phyloP scores from a whole-genome alignment of 2,113 vertebrate genomes.

The Myrmophylax atrothorax region DNA sequence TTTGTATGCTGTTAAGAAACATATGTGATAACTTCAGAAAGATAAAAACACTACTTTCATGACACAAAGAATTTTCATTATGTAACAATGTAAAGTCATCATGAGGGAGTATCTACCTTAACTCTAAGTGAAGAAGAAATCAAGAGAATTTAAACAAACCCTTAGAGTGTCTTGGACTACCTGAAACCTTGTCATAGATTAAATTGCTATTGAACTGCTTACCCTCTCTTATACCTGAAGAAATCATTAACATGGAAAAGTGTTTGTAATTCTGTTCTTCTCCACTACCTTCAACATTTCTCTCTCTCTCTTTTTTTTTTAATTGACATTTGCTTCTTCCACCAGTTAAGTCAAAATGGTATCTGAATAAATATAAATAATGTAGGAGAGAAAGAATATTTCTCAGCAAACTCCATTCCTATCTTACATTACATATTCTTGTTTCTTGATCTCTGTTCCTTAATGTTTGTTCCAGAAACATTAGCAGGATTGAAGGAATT shows the following conservation, averaged over 20 bases:
- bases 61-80: not conserved
- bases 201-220: not conserved
- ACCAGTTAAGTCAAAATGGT: not conserved
- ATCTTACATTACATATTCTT: not conserved
- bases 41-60: not conserved
- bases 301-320: not conserved
- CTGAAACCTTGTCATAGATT: not conserved
- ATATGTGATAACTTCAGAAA: not conserved
- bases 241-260: not conserved
- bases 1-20: not conserved
- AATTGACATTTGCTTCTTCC: not conserved
- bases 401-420: not conserved
- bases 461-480: not conserved
- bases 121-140: not conserved
- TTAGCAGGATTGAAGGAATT: not conserved
- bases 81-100: not conserved
- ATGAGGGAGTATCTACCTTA: not conserved
- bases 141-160: not conserved
- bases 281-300: not conserved
- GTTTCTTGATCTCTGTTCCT: not conserved
- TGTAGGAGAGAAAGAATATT: not conserved
- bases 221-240: not conserved
- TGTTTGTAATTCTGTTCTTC: not conserved
- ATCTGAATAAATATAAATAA: not conserved
- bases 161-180: not conserved